Percentiles rank a stretch among this genome's conserved stretches.
Conservation (phyloP, 2,797 vertebrate genomes). For the Masticophis lateralis region DNA sequence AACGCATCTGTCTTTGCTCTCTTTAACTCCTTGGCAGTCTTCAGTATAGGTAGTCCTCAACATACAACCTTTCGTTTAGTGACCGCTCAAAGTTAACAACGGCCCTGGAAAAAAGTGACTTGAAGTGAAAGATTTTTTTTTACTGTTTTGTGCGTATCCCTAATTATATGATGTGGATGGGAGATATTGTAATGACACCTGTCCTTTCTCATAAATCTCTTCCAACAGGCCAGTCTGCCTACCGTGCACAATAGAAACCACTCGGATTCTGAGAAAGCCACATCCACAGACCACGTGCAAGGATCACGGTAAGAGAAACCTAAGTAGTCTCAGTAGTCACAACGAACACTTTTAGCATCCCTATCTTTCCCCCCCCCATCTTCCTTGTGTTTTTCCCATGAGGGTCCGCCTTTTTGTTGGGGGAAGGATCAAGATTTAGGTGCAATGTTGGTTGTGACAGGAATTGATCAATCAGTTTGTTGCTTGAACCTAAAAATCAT, state of each 20-base stretch:
- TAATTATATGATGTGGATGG: neutral
- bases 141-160: neutral
- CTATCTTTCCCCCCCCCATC: neutral
- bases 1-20: neutral
- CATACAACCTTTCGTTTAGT: no score
- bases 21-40: neutral
- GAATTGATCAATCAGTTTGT: neutral
- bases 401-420: neutral
- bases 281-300: constrained; percentile 70
- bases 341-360: neutral
- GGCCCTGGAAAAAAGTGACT: neutral
- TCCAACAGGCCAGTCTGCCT: constrained; percentile 79
- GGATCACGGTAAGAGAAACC: constrained; percentile 73
- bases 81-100: no score
- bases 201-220: neutral
- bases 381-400: neutral
- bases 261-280: constrained; percentile 74
- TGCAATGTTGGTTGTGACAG: neutral
- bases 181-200: neutral
- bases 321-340: neutral
- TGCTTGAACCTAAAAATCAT: neutral
- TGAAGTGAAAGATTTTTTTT: neutral
- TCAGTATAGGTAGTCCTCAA: neutral
- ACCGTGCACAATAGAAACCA: constrained; percentile 77
- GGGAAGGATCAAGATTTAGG: neutral